Percentiles rank a stretch among this genome's conserved stretches.
phyloP scores from a whole-genome alignment of 2,888 invertebrate genomes.

The Zygaena filipendulae region DNA sequence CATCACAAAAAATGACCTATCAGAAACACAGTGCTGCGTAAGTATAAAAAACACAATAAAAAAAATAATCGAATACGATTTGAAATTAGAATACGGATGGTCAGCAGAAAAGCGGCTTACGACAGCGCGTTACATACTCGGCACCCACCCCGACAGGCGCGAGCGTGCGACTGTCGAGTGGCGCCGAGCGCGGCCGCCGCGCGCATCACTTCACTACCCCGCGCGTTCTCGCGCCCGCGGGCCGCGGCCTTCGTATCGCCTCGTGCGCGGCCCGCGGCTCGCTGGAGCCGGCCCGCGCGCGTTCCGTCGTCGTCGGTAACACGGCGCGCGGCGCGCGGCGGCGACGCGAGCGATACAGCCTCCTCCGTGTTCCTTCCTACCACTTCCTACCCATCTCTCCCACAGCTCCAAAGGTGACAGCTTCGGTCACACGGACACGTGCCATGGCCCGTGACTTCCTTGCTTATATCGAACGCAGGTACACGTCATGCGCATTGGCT shows the following conservation, averaged over 20 bases:
- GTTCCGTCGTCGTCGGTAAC: slow-evolving; percentile 18
- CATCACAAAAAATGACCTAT: no score
- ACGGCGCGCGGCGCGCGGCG: slow-evolving; percentile 22
- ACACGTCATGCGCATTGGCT: slow-evolving; percentile 59
- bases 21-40: no score
- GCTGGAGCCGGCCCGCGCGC: slow-evolving; percentile 18
- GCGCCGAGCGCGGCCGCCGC: slow-evolving; percentile 22
- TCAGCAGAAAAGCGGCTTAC: slow-evolving; percentile 28
- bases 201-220: slow-evolving; percentile 26
- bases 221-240: slow-evolving; percentile 25
- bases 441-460: slow-evolving; percentile 39
- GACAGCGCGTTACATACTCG: slow-evolving; percentile 29
- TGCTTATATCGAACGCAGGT: slow-evolving; percentile 59
- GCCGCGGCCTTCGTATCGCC: slow-evolving; percentile 2
- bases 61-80: slow-evolving; percentile 15
- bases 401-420: slow-evolving; percentile 23
- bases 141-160: slow-evolving; percentile 40
- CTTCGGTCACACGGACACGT: slow-evolving; percentile 43
- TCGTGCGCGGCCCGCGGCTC: slow-evolving; percentile 6
- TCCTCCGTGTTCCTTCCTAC: slow-evolving; percentile 35
- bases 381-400: slow-evolving; percentile 8
- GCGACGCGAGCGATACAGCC: no score
- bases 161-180: slow-evolving; percentile 46
- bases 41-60: slow-evolving; percentile 27
- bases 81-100: slow-evolving; percentile 25